Percentiles rank a stretch among this genome's conserved stretches.
Conservation (phyloP, 1,140 invertebrate genomes). For the Scaptomyza hsui region DNA sequence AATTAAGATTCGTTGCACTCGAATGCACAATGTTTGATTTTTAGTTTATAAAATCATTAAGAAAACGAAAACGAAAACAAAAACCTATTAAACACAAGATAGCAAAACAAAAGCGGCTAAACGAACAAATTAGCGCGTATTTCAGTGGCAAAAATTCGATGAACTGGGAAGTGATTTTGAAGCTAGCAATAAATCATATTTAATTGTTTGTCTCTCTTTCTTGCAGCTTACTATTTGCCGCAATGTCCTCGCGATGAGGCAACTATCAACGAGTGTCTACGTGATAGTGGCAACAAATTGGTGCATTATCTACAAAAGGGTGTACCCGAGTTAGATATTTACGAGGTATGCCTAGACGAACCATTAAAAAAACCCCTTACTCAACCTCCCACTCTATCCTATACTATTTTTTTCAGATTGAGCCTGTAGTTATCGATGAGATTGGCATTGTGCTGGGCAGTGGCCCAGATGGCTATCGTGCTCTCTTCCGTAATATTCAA, state of each 20-base stretch:
- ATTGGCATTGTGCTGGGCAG: constrained; percentile 90
- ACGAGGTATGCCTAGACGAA: constrained; percentile 84
- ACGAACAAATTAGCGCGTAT: constrained; percentile 7
- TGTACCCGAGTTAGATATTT: constrained; percentile 88
- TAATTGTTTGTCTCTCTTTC: not conserved
- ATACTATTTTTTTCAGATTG: constrained; percentile 85
- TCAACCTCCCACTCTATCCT: not conserved
- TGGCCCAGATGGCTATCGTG: constrained; percentile 91
- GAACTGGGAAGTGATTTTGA: constrained; percentile 35
- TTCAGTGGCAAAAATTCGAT: constrained; percentile 9
- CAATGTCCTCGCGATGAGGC: constrained; percentile 88
- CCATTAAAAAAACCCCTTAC: not conserved
- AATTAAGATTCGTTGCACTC: constrained; percentile 41
- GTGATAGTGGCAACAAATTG: constrained; percentile 89
- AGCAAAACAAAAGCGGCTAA: constrained; percentile 21
- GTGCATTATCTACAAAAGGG: constrained; percentile 88
- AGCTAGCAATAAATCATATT: constrained; percentile 5
- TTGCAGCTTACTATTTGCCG: constrained; percentile 87
- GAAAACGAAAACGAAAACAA: constrained; percentile 17
- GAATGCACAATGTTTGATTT: constrained; percentile 53
- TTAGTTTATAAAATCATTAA: constrained; percentile 13
- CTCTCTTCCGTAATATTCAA: constrained; percentile 90
- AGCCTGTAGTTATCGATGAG: constrained; percentile 91
- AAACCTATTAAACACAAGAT: constrained; percentile 11
- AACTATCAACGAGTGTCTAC: constrained; percentile 89